Evolutionary conservation across 1,140 invertebrate species (phyloP).

Genomic region (Aphelenchoides avenae): DNA sequence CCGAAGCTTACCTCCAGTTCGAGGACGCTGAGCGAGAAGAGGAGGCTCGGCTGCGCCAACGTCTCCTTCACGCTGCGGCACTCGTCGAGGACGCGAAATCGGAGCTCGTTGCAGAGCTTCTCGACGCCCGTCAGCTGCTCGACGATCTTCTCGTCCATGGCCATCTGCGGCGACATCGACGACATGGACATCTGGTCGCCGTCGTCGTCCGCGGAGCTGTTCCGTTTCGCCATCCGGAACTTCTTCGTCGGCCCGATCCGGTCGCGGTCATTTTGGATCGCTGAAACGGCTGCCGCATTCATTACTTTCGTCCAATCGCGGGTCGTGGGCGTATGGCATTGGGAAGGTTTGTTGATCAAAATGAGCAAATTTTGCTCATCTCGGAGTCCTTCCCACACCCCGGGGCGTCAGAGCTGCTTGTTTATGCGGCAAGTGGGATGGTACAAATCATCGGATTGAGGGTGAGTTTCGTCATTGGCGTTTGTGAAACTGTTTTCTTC

Average conservation of each 20-base stretch:
- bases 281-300: no score
- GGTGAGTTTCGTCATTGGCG: no score
- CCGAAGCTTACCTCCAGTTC: slow-evolving; percentile 50
- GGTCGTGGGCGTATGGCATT: no score
- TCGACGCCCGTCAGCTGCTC: slow-evolving; percentile 38
- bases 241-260: slow-evolving; percentile 48
- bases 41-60: slow-evolving; percentile 39
- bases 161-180: slow-evolving; percentile 62
- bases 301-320: no score
- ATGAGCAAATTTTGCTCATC: not conserved
- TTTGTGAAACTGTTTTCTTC: no score
- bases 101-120: slow-evolving; percentile 45
- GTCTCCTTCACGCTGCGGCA: slow-evolving; percentile 49
- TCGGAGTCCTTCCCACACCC: no score
- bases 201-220: slow-evolving; percentile 60
- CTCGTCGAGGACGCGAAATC: slow-evolving; percentile 48
- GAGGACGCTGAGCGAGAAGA: slow-evolving; percentile 40
- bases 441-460: no score
- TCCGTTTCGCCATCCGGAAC: slow-evolving; percentile 47
- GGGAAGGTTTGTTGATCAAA: no score
- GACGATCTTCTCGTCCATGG: slow-evolving; percentile 50
- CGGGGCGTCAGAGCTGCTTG: no score
- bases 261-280: slow-evolving; percentile 65
- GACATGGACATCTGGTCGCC: slow-evolving; percentile 61
- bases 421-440: no score